phyloP scores from a whole-genome alignment of 2,888 invertebrate species.

The Cybosia mesomella region DNA sequence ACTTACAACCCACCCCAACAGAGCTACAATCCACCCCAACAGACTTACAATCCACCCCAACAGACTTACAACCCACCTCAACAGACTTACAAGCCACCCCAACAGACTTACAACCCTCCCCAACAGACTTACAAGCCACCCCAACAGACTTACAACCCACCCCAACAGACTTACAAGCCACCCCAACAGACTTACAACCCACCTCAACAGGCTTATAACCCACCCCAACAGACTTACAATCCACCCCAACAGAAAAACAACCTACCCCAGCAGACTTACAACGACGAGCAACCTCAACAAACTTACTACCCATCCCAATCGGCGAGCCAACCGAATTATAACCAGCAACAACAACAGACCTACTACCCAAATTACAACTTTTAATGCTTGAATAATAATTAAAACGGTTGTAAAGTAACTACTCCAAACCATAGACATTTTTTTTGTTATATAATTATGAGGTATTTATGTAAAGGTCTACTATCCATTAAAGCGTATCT shows the following conservation, averaged over 20 bases:
- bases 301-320: constrained; percentile 17
- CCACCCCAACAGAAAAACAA: constrained; percentile 34
- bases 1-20: constrained; percentile 17
- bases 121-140: constrained; percentile 21
- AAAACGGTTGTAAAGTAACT: neutral
- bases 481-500: constrained; percentile 17
- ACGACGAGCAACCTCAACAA: constrained; percentile 29
- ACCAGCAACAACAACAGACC: constrained; percentile 44
- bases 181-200: constrained; percentile 8
- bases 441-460: constrained; percentile 15
- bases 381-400: constrained; percentile 15
- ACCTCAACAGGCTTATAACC: constrained; percentile 21
- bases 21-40: constrained; percentile 53
- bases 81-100: constrained; percentile 37
- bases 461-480: constrained; percentile 3
- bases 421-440: constrained; percentile 17
- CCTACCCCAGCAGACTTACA: constrained; percentile 28
- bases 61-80: constrained; percentile 31
- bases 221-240: constrained; percentile 63
- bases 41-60: constrained; percentile 53
- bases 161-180: constrained; percentile 7
- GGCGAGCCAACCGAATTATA: constrained; percentile 11
- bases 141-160: constrained; percentile 11
- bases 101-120: constrained; percentile 6
- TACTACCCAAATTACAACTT: constrained; percentile 40